A percentile compares a stretch with the other conserved stretches of the same genome.
phyloP scores from a whole-genome alignment of 2,797 vertebrate species.

The Danio kyathit region DNA sequence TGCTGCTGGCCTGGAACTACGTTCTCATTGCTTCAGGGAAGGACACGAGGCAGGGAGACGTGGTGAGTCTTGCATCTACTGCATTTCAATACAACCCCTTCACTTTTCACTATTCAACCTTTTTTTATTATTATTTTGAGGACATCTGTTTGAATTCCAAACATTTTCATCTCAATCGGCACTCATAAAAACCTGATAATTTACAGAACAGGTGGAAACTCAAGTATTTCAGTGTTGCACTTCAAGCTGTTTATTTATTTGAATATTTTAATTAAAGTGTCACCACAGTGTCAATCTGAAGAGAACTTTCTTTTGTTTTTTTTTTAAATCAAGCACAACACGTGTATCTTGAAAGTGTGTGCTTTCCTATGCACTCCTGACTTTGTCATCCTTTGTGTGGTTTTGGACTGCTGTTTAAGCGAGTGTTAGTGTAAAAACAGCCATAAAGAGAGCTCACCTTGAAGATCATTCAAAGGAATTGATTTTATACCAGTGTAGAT shows the following conservation, averaged over 20 bases:
- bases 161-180: neutral
- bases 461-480: neutral
- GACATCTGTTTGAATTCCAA: neutral
- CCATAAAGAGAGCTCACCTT: slow-evolving; percentile 25
- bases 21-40: slow-evolving; percentile 92
- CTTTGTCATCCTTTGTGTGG: neutral
- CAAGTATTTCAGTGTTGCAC: slow-evolving; percentile 77
- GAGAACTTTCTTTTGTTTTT: slow-evolving; percentile 70
- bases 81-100: neutral
- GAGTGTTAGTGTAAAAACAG: neutral
- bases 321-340: slow-evolving; percentile 76
- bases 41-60: slow-evolving; percentile 91
- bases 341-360: slow-evolving; percentile 63
- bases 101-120: neutral
- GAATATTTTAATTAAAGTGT: slow-evolving; percentile 82
- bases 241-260: slow-evolving; percentile 80
- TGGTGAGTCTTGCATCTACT: slow-evolving; percentile 81
- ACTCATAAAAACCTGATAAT: slow-evolving; percentile 1
- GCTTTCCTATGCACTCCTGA: neutral
- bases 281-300: slow-evolving; percentile 78
- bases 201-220: slow-evolving; percentile 74
- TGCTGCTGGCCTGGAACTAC: slow-evolving; percentile 94
- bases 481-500: neutral
- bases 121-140: slow-evolving; percentile 17
- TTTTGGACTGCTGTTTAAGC: neutral